phyloP scores from a whole-genome alignment of 1,140 invertebrate species.

The Pomacea maculata region DNA sequence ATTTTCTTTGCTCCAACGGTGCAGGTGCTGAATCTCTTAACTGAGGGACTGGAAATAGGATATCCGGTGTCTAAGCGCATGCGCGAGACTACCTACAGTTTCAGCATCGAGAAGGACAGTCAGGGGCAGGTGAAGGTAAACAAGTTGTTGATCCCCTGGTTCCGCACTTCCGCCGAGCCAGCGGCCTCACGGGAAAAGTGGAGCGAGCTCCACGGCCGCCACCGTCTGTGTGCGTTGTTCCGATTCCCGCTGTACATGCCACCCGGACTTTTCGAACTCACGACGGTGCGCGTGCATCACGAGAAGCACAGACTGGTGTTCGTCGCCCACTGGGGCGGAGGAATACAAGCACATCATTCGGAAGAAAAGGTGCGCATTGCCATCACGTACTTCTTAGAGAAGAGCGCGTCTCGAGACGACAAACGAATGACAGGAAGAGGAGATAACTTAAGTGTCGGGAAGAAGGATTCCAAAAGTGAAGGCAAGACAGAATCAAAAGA shows the following conservation, averaged over 20 bases:
- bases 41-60: conserved; percentile 51
- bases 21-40: conserved; percentile 42
- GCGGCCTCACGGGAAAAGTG: conserved; percentile 37
- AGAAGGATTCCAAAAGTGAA: too few species aligned
- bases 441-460: too few species aligned
- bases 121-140: conserved; percentile 32
- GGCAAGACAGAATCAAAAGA: too few species aligned
- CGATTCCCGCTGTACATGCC: conserved; percentile 57
- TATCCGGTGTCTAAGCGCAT: conserved; percentile 47
- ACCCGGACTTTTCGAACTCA: conserved; percentile 56
- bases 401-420: background rate
- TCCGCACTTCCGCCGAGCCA: conserved; percentile 38
- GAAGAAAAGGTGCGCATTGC: conserved; percentile 42
- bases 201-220: conserved; percentile 23
- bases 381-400: conserved; percentile 35
- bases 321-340: conserved; percentile 55
- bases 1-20: background rate
- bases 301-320: conserved; percentile 45
- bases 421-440: too few species aligned
- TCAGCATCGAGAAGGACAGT: conserved; percentile 25
- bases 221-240: conserved; percentile 33
- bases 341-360: conserved; percentile 52
- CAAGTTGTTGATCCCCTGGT: conserved; percentile 47
- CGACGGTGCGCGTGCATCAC: conserved; percentile 45
- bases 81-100: conserved; percentile 26